phyloP scores from a whole-genome alignment of 2,888 invertebrate genomes.

The Athrips mouffetella region DNA sequence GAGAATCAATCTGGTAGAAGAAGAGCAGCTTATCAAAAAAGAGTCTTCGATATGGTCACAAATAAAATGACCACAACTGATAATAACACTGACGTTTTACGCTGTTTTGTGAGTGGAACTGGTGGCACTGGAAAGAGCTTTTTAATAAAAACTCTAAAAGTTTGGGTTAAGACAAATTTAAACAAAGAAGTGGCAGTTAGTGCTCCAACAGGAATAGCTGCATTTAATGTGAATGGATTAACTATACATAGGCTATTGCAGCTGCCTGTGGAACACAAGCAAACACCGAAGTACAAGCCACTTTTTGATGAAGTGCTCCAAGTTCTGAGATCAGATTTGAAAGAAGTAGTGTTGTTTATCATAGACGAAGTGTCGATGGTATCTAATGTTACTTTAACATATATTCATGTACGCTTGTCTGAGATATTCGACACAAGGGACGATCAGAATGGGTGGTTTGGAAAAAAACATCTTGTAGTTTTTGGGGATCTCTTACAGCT shows the following conservation, averaged over 20 bases:
- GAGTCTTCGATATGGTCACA: conserved; percentile 30
- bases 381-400: conserved; percentile 27
- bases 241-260: conserved; percentile 38
- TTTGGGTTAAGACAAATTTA: no score
- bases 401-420: conserved; percentile 21
- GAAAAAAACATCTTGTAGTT: conserved; percentile 32
- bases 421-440: conserved; percentile 37
- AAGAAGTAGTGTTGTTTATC: conserved; percentile 31
- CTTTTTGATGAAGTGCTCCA: conserved; percentile 31
- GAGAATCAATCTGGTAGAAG: conserved; percentile 20
- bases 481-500: conserved; percentile 41
- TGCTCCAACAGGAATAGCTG: conserved; percentile 37
- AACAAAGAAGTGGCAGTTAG: no score
- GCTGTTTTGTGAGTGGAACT: conserved; percentile 28
- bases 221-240: conserved; percentile 41
- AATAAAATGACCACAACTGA: conserved; percentile 17
- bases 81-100: conserved; percentile 13
- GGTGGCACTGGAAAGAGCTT: conserved; percentile 37
- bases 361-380: conserved; percentile 33
- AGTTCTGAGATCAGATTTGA: conserved; percentile 29
- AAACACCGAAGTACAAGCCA: conserved; percentile 31
- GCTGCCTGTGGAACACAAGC: conserved; percentile 35
- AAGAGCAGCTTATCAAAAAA: conserved; percentile 27
- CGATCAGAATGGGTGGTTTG: conserved; percentile 36
- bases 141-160: no score